Percentiles rank a stretch among this genome's conserved stretches.
These are phyloP conservation scores for Isurus oxyrinchus DNA, from an alignment of 2,113 vertebrate genomes.

Conservation along the genomic window DNA sequence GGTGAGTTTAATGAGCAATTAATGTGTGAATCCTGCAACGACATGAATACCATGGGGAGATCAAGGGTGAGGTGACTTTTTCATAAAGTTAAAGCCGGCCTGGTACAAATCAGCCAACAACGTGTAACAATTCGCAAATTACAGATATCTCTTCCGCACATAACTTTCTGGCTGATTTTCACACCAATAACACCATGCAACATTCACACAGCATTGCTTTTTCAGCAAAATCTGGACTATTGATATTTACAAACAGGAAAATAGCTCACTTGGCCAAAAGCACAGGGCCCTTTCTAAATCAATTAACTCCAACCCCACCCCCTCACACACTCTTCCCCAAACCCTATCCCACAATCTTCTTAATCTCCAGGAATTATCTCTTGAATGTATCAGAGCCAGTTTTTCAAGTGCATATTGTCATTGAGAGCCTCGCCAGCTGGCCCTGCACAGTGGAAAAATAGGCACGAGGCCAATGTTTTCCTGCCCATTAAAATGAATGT, in stretches of 20 bases:
- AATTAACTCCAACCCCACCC: background rate
- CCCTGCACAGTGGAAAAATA: background rate
- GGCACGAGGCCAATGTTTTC: background rate
- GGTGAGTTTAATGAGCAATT: background rate
- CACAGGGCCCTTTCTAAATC: background rate
- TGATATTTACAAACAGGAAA: background rate
- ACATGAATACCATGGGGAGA: background rate
- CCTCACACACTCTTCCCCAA: background rate
- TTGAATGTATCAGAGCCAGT: background rate
- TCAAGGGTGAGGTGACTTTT: background rate
- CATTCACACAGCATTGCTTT: background rate
- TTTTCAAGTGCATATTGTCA: background rate
- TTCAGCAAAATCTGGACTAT: background rate
- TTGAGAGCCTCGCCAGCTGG: background rate
- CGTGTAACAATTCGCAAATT: background rate
- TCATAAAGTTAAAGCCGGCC: background rate
- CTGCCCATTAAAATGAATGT: background rate
- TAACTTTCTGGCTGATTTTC: background rate
- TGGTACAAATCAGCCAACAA: background rate
- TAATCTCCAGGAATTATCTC: background rate
- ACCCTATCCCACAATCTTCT: background rate
- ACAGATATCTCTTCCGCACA: background rate
- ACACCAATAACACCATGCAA: background rate
- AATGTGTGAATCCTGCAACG: background rate
- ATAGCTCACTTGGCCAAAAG: background rate